Evolutionary conservation across 2,888 invertebrate genomes (phyloP).

Genomic region (Megaustenia siamemsis): DNA sequence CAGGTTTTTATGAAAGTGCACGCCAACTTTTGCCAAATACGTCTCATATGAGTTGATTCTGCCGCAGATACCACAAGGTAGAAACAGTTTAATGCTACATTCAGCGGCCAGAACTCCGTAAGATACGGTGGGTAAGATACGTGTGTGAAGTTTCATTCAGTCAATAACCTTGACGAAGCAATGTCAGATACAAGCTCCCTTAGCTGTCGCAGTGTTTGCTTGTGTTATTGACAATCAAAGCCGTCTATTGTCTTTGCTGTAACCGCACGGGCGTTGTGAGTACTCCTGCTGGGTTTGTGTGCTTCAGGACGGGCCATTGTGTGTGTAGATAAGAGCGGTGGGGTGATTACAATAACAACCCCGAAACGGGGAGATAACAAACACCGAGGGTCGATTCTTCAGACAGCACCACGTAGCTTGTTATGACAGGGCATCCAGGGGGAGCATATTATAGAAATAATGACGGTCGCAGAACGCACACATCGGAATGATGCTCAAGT

Average conservation of each 20-base stretch:
- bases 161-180: background rate
- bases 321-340: background rate
- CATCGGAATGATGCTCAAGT: background rate
- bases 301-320: background rate
- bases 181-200: background rate
- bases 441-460: background rate
- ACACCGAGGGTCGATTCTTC: constrained; percentile 21
- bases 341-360: background rate
- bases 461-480: background rate
- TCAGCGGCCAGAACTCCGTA: background rate
- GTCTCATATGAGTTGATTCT: too few species aligned
- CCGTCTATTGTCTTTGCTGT: constrained; percentile 11
- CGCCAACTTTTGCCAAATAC: too few species aligned
- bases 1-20: too few species aligned
- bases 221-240: constrained; percentile 21
- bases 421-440: background rate
- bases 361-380: background rate
- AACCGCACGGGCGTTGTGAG: background rate
- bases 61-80: too few species aligned
- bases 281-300: constrained; percentile 4
- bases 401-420: background rate
- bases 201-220: background rate
- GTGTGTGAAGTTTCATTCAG: background rate
- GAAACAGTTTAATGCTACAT: background rate
- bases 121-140: too few species aligned